Base-by-base conservation (phyloP, 2,113 vertebrate genomes). In the Taxidea taxus region DNA sequence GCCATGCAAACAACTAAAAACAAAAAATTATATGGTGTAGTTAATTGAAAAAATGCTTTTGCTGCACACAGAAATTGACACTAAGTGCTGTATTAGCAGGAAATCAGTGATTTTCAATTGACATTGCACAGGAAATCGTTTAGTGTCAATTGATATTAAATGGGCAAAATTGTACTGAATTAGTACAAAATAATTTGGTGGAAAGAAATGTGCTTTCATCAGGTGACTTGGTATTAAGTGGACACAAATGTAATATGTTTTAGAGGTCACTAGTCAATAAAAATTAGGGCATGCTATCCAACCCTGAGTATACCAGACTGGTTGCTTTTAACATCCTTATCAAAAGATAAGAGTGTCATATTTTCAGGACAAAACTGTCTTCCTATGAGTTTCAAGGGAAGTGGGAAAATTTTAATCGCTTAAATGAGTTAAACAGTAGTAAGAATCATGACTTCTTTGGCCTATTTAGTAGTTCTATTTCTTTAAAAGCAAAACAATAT, bases 21-120 rank as follows among this genome's bases (percentile, higher is more conserved):
- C 97, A 98, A 98, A 98, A 98, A 97, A 98, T 97, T 97, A 98
- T 91, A 97, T 97, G 94, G 92, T 97, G 91, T 88, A 96, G 94
- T 95, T 98, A 98, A 98, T 97, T 98, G 97, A 97, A 98, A 98
- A 98, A 98, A 96, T 94, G 96, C 95, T 98, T 97, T 97, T 97
- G 94, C 94, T 93, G 92, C 87, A 98, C 95, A 96, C 44, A 98
- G 96, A 96, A 98, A 98, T 89, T 97, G 94, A 97, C 37, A 85
- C 97, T 98, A 98, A 98, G 97, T 98, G 96, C 95, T 96, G 70
- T 98, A 92, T 98, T 98, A 96, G 98, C 81, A 94, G 58, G 87
- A 98, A 90, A 98, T 91, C 92, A 98, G 98, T 97, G 98, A 98
- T 98, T 98, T 99, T 98, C 98, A 98, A 98, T 98, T 98, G 98